phyloP scores from a whole-genome alignment of 2,797 vertebrate species.

The Fundulus diaphanus region DNA sequence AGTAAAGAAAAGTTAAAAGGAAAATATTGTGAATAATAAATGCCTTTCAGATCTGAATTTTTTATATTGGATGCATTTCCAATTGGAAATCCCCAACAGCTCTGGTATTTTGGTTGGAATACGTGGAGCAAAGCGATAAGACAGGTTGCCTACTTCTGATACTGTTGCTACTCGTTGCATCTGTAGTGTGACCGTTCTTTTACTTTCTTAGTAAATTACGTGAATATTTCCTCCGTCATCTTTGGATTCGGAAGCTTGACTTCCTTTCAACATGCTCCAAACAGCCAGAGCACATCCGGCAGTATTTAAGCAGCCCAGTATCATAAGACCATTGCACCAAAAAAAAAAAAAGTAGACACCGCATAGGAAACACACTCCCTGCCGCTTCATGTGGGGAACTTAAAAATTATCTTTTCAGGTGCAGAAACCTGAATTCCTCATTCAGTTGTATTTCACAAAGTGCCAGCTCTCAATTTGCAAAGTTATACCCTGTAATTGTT shows the following conservation, averaged over 20 bases:
- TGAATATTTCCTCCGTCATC: not conserved
- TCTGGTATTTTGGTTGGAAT: no score
- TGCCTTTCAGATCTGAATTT: not conserved
- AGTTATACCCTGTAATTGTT: not conserved
- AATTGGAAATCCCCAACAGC: no score
- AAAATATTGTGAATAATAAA: not conserved
- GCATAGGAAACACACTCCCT: not conserved
- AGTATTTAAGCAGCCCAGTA: not conserved
- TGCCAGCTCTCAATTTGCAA: not conserved
- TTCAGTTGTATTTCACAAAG: not conserved
- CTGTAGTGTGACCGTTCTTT: not conserved
- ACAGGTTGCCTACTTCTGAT: not conserved
- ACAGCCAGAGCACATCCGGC: not conserved
- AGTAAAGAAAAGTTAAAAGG: not conserved
- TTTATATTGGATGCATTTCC: not conserved
- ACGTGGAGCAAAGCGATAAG: not conserved
- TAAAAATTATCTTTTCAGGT: not conserved
- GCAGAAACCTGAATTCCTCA: not conserved
- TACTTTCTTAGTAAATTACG: not conserved
- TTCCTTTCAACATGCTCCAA: not conserved
- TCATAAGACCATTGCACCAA: not conserved
- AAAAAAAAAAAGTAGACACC: not conserved
- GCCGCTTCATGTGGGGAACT: not conserved
- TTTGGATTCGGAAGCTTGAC: not conserved
- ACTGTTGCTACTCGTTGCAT: not conserved